Evolutionary conservation across 2,888 invertebrate species (phyloP).

Genomic region (Aradus depressus): DNA sequence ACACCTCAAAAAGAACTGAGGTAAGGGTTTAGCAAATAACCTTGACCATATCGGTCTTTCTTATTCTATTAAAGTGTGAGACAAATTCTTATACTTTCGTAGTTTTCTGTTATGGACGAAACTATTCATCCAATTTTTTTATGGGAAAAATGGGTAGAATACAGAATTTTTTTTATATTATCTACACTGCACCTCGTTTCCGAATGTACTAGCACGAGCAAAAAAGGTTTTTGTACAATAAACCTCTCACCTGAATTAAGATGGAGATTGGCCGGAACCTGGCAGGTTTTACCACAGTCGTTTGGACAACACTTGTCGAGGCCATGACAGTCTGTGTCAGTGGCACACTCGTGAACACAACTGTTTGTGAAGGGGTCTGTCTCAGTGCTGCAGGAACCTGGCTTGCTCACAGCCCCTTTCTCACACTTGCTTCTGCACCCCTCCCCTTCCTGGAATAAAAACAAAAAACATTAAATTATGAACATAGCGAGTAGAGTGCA

Average conservation of each 20-base stretch:
- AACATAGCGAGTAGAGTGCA: no score
- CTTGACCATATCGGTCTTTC: no score
- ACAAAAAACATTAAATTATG: neutral
- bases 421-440: slow-evolving; percentile 9
- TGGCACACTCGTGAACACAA: slow-evolving; percentile 48
- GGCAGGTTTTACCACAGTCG: slow-evolving; percentile 57
- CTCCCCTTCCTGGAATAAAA: neutral
- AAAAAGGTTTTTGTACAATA: neutral
- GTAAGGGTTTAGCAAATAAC: no score
- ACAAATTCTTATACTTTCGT: no score
- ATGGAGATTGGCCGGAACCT: slow-evolving; percentile 48
- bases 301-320: slow-evolving; percentile 57
- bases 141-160: no score
- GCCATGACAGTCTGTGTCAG: slow-evolving; percentile 58
- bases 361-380: slow-evolving; percentile 33
- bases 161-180: no score
- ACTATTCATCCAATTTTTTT: no score
- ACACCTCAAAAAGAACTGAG: no score
- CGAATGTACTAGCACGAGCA: neutral
- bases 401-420: slow-evolving; percentile 1
- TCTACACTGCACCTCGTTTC: no score
- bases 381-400: slow-evolving; percentile 10
- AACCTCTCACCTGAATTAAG: slow-evolving; percentile 34
- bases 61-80: no score
- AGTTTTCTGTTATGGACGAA: no score